A percentile compares a stretch with the other conserved stretches of the same genome.
Evolutionary conservation across 2,888 invertebrate species (phyloP).

Genomic region (Spatulosminthurus flaviceps): DNA sequence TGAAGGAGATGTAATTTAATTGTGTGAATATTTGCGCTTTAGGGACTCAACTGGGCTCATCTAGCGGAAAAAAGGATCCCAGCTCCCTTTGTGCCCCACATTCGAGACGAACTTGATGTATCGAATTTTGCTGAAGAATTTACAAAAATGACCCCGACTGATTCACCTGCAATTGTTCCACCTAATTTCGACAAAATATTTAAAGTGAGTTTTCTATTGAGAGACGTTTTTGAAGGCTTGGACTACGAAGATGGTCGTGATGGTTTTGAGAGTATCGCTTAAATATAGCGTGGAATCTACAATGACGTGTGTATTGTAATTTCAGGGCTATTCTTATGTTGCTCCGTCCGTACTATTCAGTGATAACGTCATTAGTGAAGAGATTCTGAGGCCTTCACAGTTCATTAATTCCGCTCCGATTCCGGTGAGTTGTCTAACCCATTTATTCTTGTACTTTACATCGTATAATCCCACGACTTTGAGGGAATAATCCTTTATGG

Average conservation of each 20-base stretch:
- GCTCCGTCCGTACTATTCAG: constrained; percentile 89
- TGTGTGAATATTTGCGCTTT: background rate
- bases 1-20: background rate
- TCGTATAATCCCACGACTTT: too few relatives aligned
- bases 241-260: background rate
- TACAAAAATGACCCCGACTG: constrained; percentile 88
- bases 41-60: constrained; percentile 82
- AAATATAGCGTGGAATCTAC: too few relatives aligned
- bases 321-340: constrained; percentile 91
- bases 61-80: constrained; percentile 79
- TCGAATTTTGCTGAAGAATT: constrained; percentile 98
- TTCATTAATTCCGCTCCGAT: constrained; percentile 45
- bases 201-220: constrained; percentile 72
- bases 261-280: background rate
- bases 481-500: too few relatives aligned
- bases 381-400: constrained; percentile 70
- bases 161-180: constrained; percentile 90
- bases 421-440: constrained; percentile 36
- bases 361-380: constrained; percentile 79
- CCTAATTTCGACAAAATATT: constrained; percentile 86
- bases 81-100: constrained; percentile 91
- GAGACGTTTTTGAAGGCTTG: too few relatives aligned
- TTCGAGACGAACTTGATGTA: constrained; percentile 86
- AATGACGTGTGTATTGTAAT: constrained; percentile 45
- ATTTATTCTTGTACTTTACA: too few relatives aligned